phyloP scores from a whole-genome alignment of 2,888 invertebrate species.

The Stenoptilia bipunctidactyla region DNA sequence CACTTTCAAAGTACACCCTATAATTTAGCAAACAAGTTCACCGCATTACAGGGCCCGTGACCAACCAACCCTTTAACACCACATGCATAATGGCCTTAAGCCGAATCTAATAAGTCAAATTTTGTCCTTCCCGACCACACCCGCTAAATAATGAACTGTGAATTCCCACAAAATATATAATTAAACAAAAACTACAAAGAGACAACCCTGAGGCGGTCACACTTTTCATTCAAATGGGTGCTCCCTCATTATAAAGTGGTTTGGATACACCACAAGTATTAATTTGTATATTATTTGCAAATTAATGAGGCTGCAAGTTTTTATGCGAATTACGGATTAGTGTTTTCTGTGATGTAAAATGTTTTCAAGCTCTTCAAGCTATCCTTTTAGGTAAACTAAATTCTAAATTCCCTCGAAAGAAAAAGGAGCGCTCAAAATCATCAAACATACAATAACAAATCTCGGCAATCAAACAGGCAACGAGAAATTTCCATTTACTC shows the following conservation, averaged over 20 bases:
- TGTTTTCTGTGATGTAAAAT: too few species aligned
- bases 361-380: too few species aligned
- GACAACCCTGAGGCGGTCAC: conserved; percentile 34
- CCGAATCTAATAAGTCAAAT: conserved; percentile 48
- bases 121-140: conserved; percentile 28
- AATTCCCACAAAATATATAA: conserved; percentile 50
- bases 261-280: conserved; percentile 34
- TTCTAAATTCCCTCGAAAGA: not conserved
- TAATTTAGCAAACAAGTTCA: conserved; percentile 18
- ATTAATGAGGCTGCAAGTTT: too few species aligned
- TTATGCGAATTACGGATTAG: too few species aligned
- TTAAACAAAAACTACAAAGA: conserved; percentile 64
- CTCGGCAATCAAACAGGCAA: conserved; percentile 35
- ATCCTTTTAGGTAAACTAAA: not conserved
- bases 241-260: conserved; percentile 30
- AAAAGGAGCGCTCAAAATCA: not conserved
- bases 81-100: conserved; percentile 45
- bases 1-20: too few species aligned
- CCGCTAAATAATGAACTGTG: conserved; percentile 41
- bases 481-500: conserved; percentile 24
- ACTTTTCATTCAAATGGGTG: conserved; percentile 60
- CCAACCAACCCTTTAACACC: conserved; percentile 16
- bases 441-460: conserved; percentile 14
- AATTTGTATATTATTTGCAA: not conserved
- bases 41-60: conserved; percentile 20